Evolutionary conservation across 2,888 invertebrate species (phyloP).

Genomic region (Calephelis perditalis): DNA sequence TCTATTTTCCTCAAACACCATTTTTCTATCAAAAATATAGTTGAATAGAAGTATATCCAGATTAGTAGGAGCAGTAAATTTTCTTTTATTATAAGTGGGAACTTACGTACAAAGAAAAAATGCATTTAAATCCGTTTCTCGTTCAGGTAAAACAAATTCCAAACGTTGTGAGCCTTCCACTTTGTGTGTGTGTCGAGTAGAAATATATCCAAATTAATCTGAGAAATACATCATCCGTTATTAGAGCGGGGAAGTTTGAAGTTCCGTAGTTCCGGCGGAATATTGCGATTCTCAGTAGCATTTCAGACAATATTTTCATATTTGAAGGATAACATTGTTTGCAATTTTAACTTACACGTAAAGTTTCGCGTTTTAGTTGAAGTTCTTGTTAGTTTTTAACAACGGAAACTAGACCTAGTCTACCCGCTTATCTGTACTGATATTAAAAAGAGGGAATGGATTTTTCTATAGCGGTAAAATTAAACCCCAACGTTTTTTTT

Average conservation of each 20-base stretch:
- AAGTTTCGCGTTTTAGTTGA: constrained; percentile 13
- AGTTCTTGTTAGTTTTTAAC: constrained; percentile 5
- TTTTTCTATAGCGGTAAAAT: neutral
- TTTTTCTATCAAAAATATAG: no score
- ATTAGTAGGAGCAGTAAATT: no score
- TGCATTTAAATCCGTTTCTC: no score
- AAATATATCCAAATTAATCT: constrained; percentile 1
- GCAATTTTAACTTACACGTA: constrained; percentile 13
- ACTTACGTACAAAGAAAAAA: no score
- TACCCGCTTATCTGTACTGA: constrained; percentile 6
- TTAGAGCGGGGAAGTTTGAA: constrained; percentile 11
- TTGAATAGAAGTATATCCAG: no score
- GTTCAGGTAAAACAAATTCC: no score
- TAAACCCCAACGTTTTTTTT: no score
- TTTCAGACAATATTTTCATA: constrained; percentile 13
- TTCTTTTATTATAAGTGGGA: no score
- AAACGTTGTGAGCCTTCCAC: no score
- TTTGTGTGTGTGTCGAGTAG: no score
- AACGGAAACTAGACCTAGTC: constrained; percentile 12
- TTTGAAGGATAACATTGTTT: constrained; percentile 13
- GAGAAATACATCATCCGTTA: constrained; percentile 8
- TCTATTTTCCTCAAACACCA: no score
- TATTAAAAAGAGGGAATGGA: constrained; percentile 1
- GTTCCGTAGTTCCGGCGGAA: constrained; percentile 5
- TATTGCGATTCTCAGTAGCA: constrained; percentile 11